Conservation (phyloP, 2,113 vertebrate species). For the Tragelaphus imberbis region DNA sequence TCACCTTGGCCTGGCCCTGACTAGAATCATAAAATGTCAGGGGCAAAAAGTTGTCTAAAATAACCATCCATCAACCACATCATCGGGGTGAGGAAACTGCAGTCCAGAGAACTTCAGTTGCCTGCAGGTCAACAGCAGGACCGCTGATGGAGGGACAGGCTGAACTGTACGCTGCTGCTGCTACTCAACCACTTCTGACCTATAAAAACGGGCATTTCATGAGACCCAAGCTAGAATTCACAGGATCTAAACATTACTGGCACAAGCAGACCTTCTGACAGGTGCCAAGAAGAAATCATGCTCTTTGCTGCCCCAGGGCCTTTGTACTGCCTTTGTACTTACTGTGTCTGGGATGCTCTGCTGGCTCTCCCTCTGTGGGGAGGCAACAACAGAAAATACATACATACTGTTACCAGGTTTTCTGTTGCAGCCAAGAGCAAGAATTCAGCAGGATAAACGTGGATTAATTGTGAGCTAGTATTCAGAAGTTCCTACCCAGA, state of each 20-base stretch:
- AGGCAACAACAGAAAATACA: not conserved
- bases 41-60: not conserved
- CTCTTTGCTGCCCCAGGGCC: not conserved
- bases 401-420: not conserved
- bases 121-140: not conserved
- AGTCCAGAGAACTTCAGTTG: not conserved
- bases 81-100: not conserved
- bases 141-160: not conserved
- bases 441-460: not conserved
- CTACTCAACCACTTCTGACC: not conserved
- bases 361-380: not conserved
- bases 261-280: not conserved
- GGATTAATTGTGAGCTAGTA: not conserved
- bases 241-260: not conserved
- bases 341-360: not conserved
- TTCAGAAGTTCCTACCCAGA: not conserved
- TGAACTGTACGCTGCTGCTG: not conserved
- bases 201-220: not conserved
- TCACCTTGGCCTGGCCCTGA: not conserved
- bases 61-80: not conserved
- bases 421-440: not conserved
- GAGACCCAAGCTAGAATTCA: not conserved
- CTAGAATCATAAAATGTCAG: not conserved
- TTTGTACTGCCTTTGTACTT: not conserved
- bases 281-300: not conserved